Percentiles rank a stretch among this genome's conserved stretches.
Evolutionary conservation across 2,888 invertebrate genomes (phyloP).

Genomic region (Corythucha ciliata): DNA sequence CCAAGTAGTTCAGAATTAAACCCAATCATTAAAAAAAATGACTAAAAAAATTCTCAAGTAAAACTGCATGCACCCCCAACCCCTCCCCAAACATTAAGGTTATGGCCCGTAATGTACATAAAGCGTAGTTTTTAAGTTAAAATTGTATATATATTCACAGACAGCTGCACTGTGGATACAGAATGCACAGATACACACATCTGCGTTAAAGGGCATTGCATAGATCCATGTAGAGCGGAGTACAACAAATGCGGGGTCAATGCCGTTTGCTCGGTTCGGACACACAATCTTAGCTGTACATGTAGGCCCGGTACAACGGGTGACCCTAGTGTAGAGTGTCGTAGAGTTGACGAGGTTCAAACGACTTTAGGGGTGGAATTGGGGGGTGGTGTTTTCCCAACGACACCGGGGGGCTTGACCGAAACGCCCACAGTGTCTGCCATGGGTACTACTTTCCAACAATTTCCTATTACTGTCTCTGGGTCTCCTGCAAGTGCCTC

Average conservation of each 20-base stretch:
- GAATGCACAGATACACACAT: slow-evolving; percentile 75
- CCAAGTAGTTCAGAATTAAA: too few species aligned
- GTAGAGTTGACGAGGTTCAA: too few species aligned
- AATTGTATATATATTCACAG: slow-evolving; percentile 37
- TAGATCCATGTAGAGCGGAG: slow-evolving; percentile 68
- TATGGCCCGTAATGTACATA: slow-evolving; percentile 15
- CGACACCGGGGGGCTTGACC: background rate
- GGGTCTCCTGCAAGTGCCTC: too few species aligned
- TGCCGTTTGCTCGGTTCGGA: slow-evolving; percentile 69
- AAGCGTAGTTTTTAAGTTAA: slow-evolving; percentile 20
- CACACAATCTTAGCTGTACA: slow-evolving; percentile 73
- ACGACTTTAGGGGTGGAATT: too few species aligned
- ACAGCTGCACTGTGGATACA: slow-evolving; percentile 69
- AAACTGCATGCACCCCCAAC: slow-evolving; percentile 2
- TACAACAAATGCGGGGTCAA: slow-evolving; percentile 50
- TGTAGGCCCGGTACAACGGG: slow-evolving; percentile 42
- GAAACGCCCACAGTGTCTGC: too few species aligned
- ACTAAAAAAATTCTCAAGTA: background rate
- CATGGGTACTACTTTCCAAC: too few species aligned
- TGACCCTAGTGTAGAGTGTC: slow-evolving; percentile 28
- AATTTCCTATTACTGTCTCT: too few species aligned
- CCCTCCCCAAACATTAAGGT: background rate
- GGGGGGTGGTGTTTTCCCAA: slow-evolving; percentile 11
- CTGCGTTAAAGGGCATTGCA: slow-evolving; percentile 72
- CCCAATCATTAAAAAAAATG: background rate